Evolutionary conservation across 2,113 vertebrate genomes (phyloP), one percentile per base, ranked within the genome.

Genomic region (Ellobius talpinus): DNA sequence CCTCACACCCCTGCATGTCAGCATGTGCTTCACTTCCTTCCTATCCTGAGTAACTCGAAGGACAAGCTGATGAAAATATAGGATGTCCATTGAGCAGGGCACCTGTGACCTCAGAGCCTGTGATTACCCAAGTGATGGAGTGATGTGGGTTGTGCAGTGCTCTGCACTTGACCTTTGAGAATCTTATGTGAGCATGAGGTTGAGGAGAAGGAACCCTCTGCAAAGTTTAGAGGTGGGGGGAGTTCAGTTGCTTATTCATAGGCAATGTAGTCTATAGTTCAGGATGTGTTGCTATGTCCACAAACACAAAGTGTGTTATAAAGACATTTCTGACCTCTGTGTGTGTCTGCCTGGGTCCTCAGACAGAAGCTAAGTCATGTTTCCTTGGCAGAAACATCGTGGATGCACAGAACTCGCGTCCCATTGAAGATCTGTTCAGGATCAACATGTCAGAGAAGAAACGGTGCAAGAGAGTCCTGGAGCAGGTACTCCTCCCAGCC

Each of bases 381-480:
- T 98, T 94, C n/a, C 58, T 97, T 98, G 97, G 45, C 97, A 99
- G 99, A 93, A 99, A 99, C 96, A 99, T 99, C 95, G 99, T 99
- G 88, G 99, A 99, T 98, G 99, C 99, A 74, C 99, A 99, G 96
- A 99, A 99, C 98, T 99, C 99, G 81, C 99, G 99, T 31, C 99
- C 99, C 26, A 99, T 99, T 96, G 99, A 99, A 98, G 99, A 99
- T 95, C 98, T 99, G 50, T 99, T 99, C 98, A 99, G 99, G 95
- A 99, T 99, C 96, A 99, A 99, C 94, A 98, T 99, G 98, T 99
- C 99, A 91, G 99, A 99, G 98, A 99, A 99, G 97, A 99, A 99
- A 98, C 99, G 99, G 5, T 99, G 99, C 96, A 99, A 99, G 95
- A 99, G 99, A 97, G 99, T 99, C 96, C 99, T 99, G 6, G 99